Base-by-base conservation (phyloP, 1,140 invertebrate species). In the Caligus rogercresseyi region DNA sequence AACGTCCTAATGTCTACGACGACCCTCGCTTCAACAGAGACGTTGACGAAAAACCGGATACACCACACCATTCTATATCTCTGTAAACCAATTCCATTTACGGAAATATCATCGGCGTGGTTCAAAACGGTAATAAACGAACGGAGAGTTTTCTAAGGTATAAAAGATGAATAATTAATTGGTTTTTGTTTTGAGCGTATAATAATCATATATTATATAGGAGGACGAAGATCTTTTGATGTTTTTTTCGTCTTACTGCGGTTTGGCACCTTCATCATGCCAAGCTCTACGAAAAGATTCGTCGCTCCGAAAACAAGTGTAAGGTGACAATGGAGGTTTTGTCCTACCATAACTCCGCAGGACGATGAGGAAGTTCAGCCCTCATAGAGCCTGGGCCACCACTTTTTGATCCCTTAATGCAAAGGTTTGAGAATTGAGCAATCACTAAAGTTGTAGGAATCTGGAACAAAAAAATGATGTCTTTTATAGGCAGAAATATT, bases 41-140 rank as follows among this genome's bases (percentile, higher is more conserved):
- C 18, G 78, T 87, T 0, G 86, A 88, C 71, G 80, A 83, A 68
- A 79, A 16, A 87, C 85, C 7, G 85, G 84, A 4, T 88, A 86
- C 69, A 78, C 76, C 65, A 88, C 85, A n/a, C 2, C 77, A 78
- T 67, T 81, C 79, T 14, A 86, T 89, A n/a, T 43, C 76, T 90
- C 0, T 89, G 87, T 70, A 89, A 89, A 86, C 87, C 87, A 0
- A 85, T 90, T 83, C 77, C 70, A 86, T 86, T 54, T 74, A 83
- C 64, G 80, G 80, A 16, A 77, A 76, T 65, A 79, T 87, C 11
- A 85, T 87, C 57, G 86, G 86, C 7, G 86, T 90, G 1, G 83
- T 90, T 2, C 86, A 90, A 74, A 89, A 89, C 86, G 84, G 89
- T 0, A 89, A 89, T 70, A 89, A 89, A 72, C 73, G 79, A 72